phyloP scores from a whole-genome alignment of 2,797 vertebrate genomes.

The Oreochromis mossambicus region DNA sequence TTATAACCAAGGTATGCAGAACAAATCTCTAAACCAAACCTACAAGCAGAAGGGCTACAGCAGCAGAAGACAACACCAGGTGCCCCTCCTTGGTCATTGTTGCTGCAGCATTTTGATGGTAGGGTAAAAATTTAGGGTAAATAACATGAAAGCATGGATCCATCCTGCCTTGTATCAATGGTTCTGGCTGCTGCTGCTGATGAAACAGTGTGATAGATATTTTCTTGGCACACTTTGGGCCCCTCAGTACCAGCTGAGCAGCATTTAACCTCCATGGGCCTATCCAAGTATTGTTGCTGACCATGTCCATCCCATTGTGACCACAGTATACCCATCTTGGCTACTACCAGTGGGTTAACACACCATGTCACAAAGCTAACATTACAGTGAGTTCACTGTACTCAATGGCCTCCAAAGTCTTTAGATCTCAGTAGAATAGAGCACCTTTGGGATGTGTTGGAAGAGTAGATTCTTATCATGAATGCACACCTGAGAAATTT shows the following conservation, averaged over 20 bases:
- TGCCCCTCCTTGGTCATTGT: neutral
- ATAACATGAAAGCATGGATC: neutral
- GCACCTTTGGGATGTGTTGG: neutral
- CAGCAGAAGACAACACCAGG: neutral
- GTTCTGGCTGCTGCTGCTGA: neutral
- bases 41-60: neutral
- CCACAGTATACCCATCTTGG: neutral
- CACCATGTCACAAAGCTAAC: neutral
- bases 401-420: neutral
- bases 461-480: neutral
- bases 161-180: neutral
- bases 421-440: neutral
- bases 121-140: neutral
- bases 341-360: neutral
- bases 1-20: neutral
- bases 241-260: neutral
- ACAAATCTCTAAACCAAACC: neutral
- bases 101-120: neutral
- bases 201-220: neutral
- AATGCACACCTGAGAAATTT: neutral
- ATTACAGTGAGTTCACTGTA: neutral
- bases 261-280: neutral
- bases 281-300: neutral
- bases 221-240: no score
- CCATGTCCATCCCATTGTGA: neutral